phyloP scores from a whole-genome alignment of 2,888 invertebrate species.

The Megastigmus dorsalis region DNA sequence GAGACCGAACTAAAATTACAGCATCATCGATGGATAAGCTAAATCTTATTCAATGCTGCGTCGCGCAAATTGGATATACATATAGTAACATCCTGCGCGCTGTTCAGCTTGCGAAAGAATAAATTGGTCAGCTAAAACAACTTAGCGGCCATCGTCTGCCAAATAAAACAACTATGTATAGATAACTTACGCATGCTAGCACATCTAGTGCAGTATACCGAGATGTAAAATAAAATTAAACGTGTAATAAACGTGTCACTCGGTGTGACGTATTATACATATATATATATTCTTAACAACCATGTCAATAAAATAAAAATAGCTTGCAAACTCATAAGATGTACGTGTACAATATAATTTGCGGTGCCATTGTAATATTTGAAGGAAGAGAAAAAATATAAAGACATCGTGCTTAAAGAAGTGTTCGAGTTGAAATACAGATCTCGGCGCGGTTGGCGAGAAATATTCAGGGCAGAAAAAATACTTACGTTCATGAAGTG shows the following conservation, averaged over 20 bases:
- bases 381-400: not conserved
- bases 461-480: not conserved
- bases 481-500: conserved; percentile 43
- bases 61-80: too few species aligned
- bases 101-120: conserved; percentile 24
- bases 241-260: too few species aligned
- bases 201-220: too few species aligned
- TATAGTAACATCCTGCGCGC: too few species aligned
- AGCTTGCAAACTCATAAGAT: not conserved
- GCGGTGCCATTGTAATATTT: not conserved
- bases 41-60: too few species aligned
- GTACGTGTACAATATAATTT: not conserved
- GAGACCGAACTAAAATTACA: too few species aligned
- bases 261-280: too few species aligned
- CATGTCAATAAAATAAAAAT: not conserved
- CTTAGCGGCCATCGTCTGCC: not conserved
- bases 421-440: too few species aligned
- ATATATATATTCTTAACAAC: too few species aligned
- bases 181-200: conserved; percentile 14
- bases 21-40: too few species aligned
- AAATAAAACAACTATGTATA: conserved; percentile 13
- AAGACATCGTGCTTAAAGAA: not conserved
- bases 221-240: not conserved
- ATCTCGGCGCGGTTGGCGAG: too few species aligned
- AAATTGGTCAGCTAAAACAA: conserved; percentile 15